Percentiles rank a stretch among this genome's conserved stretches.
phyloP scores from a whole-genome alignment of 1,140 invertebrate genomes.

The Pteromalus puparum region DNA sequence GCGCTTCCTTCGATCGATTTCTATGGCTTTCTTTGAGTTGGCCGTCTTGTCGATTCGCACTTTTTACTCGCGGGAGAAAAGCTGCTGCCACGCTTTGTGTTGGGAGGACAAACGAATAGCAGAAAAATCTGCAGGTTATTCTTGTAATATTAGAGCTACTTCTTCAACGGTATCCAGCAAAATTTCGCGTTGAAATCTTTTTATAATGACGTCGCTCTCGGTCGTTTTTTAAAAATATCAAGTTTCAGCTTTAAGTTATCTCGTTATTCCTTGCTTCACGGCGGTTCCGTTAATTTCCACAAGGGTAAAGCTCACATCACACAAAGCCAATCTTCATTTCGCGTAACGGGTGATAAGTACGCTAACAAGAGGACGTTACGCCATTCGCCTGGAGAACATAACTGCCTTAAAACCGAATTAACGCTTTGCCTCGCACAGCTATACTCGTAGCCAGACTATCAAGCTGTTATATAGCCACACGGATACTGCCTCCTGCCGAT shows the following conservation, averaged over 20 bases:
- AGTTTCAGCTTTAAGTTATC: too few species aligned
- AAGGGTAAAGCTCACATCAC: too few species aligned
- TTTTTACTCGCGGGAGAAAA: neutral
- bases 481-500: slow-evolving; percentile 10
- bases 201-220: too few species aligned
- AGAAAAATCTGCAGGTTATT: too few species aligned
- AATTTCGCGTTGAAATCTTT: too few species aligned
- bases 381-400: neutral
- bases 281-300: too few species aligned
- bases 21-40: neutral
- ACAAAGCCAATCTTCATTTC: neutral
- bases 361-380: slow-evolving; percentile 10
- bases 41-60: neutral
- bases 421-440: slow-evolving; percentile 14
- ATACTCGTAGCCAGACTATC: too few species aligned
- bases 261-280: too few species aligned
- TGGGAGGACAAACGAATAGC: too few species aligned
- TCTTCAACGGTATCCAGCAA: too few species aligned
- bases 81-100: neutral
- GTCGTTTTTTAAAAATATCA: too few species aligned
- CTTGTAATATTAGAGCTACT: too few species aligned
- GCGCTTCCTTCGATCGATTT: neutral
- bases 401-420: slow-evolving; percentile 33
- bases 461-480: neutral
- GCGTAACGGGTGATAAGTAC: neutral